Percentiles rank a stretch among this genome's conserved stretches.
These are phyloP conservation scores for Rhynchomys soricoides DNA, from an alignment of 2,113 vertebrate genomes.

Conservation along the genomic window DNA sequence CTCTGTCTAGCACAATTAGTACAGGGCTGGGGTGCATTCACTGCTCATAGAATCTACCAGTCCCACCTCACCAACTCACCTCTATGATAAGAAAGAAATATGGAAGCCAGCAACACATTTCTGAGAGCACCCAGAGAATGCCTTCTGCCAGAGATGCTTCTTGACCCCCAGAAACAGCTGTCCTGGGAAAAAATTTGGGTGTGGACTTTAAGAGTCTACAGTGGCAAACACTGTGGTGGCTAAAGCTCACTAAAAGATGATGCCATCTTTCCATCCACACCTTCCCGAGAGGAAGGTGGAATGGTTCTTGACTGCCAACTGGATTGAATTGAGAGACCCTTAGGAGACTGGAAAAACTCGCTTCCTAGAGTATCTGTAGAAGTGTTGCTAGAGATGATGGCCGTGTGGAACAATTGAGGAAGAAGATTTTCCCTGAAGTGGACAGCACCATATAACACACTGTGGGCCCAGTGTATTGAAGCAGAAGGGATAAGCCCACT, in stretches of 20 bases:
- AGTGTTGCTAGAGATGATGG: not conserved
- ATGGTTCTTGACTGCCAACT: not conserved
- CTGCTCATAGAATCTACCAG: not conserved
- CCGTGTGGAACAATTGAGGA: not conserved
- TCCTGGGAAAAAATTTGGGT: not conserved
- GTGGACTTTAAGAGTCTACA: not conserved
- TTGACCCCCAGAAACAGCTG: no score
- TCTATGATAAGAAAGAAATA: rapidly evolving
- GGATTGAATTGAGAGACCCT: not conserved
- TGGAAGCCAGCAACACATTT: rapidly evolving
- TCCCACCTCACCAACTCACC: constrained; percentile 21
- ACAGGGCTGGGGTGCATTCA: constrained; percentile 68
- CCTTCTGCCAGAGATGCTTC: rapidly evolving
- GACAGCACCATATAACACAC: not conserved
- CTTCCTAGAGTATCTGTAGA: not conserved
- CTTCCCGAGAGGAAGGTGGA: not conserved
- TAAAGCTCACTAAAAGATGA: not conserved
- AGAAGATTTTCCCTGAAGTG: not conserved
- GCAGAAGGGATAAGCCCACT: not conserved
- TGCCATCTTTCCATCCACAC: not conserved
- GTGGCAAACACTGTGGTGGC: not conserved
- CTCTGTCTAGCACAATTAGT: constrained; percentile 86
- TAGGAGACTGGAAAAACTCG: not conserved
- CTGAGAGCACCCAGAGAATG: rapidly evolving
- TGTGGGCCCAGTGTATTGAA: not conserved